Conservation (phyloP, 1,140 invertebrate species). For the Pogonomyrmex barbatus region DNA sequence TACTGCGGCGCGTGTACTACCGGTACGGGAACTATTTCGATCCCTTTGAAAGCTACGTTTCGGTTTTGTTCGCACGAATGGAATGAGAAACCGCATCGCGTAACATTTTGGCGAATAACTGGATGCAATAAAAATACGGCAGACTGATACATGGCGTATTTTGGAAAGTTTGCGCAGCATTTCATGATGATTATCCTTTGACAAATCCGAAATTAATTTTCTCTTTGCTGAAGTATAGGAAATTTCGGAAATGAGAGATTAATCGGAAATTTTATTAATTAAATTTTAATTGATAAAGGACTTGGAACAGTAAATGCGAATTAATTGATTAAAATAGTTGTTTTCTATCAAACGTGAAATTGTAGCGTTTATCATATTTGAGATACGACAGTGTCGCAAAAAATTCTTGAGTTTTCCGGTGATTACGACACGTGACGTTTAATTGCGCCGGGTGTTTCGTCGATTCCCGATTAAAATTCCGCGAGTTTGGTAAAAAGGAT, state of each 20-base stretch:
- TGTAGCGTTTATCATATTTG: not conserved
- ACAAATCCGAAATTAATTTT: constrained; percentile 15
- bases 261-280: constrained; percentile 12
- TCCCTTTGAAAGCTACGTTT: constrained; percentile 69
- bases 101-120: constrained; percentile 51
- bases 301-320: not conserved
- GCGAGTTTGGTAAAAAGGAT: constrained; percentile 25
- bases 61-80: constrained; percentile 34
- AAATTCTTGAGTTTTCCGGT: not conserved
- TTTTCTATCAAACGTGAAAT: not conserved
- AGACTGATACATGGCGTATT: not conserved
- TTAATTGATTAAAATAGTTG: constrained; percentile 2
- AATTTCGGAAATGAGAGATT: not conserved
- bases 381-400: constrained; percentile 4
- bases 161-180: not conserved
- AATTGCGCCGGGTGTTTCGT: constrained; percentile 36
- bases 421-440: constrained; percentile 14
- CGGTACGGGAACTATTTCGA: not conserved
- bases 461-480: constrained; percentile 49
- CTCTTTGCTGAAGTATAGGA: not conserved
- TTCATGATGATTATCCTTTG: constrained; percentile 14
- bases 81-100: constrained; percentile 59
- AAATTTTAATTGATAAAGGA: not conserved
- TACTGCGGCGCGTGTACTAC: constrained; percentile 13
- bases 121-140: constrained; percentile 58